Base-by-base conservation (phyloP, 2,113 vertebrate genomes). In the Ophiodon elongatus region DNA sequence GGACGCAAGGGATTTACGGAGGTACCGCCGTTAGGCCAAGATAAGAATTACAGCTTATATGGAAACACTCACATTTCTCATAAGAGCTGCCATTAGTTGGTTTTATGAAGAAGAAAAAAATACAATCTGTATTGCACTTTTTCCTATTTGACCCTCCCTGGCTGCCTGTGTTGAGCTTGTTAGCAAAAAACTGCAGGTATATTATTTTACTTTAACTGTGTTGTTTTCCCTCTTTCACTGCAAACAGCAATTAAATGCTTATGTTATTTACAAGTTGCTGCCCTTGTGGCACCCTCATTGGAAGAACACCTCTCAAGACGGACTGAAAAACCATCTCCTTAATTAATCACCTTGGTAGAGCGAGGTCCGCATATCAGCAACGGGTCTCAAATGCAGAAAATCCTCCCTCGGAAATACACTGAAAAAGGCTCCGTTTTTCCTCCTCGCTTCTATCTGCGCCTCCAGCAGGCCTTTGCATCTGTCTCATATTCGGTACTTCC, bases 181-280 rank as follows among this genome's bases (percentile, higher is more conserved):
- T 87, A 86, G 83, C 17, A 76, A 62, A 85, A 7, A 76, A 33
- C 10, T 1, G 6, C 33, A 59, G 29, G 33, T 31, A 45, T 13
- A 79, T 50, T 37, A 71, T 50, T 65, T n/a, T 81, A 67, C 76
- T 65, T 75, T 54, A 21, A 66, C 27, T 65, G 50, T 56, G 50
- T 79, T 68, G 45, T 75, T 83, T 78, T 57, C 35, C 43, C 67
- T 65, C 33, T 43, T 67, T 80, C n/a, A 17, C n/a, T 60, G 47
- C 65, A 86, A 90, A 80, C 71, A 81, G 75, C 82, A 88, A 87
- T 92, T 93, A 91, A 85, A 79, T 76, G 70, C 82, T 86, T 1
- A 25, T n/a, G 76, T 90, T 89, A 91, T 90, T 89, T 84, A 90
- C 6, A 54, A 88, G 80, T 78, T 52, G 33, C 39, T 83, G 79